phyloP scores from a whole-genome alignment of 1,140 invertebrate species.

The Drosophila ohnishii region DNA sequence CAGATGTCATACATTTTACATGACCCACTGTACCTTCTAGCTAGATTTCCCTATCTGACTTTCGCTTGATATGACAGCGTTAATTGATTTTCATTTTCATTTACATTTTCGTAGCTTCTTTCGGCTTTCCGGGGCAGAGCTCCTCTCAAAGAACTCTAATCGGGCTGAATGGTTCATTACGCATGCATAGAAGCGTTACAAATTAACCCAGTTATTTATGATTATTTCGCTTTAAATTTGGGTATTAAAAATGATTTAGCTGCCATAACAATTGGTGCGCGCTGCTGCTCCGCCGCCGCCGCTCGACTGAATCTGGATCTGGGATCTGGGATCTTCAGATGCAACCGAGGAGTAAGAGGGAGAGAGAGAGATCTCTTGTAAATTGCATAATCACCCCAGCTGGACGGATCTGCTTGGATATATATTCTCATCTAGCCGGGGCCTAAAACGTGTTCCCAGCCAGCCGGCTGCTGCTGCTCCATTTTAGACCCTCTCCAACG shows the following conservation, averaged over 20 bases:
- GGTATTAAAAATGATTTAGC: conserved; percentile 69
- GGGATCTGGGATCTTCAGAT: conserved; percentile 3
- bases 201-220: conserved; percentile 82
- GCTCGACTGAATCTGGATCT: conserved; percentile 2
- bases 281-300: neutral
- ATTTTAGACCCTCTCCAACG: conserved; percentile 35
- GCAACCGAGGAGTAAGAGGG: conserved; percentile 14
- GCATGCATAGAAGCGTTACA: conserved; percentile 76
- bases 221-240: conserved; percentile 69
- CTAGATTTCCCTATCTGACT: conserved; percentile 11
- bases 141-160: conserved; percentile 16
- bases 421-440: conserved; percentile 30
- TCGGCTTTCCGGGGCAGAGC: conserved; percentile 8
- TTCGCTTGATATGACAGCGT: conserved; percentile 62
- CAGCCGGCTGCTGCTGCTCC: conserved; percentile 63
- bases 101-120: conserved; percentile 39
- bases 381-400: conserved; percentile 70
- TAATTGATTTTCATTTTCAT: conserved; percentile 76
- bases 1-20: neutral
- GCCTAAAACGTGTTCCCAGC: conserved; percentile 55
- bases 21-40: conserved; percentile 15
- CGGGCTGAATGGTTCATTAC: conserved; percentile 75
- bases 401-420: conserved; percentile 27
- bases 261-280: conserved; percentile 29
- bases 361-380: conserved; percentile 35